Evolutionary conservation across 2,888 invertebrate genomes (phyloP).

Genomic region (Chymomyza fuscimana): DNA sequence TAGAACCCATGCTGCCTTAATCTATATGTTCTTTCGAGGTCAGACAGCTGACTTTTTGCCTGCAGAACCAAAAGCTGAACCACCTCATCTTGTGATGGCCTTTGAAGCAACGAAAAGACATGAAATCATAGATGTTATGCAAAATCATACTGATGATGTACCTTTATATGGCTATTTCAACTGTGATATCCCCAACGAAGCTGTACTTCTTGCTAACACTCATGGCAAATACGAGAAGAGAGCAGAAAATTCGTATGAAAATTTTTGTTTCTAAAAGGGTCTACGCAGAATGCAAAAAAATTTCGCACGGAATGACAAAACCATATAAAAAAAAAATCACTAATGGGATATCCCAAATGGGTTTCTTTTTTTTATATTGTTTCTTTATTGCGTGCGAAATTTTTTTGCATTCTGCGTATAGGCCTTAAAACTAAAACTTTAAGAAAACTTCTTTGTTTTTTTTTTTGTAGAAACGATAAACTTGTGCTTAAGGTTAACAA

Average conservation of each 20-base stretch:
- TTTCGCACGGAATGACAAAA: no score
- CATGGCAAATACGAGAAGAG: constrained; percentile 81
- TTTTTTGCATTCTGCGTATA: no score
- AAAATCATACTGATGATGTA: constrained; percentile 81
- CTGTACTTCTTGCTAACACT: constrained; percentile 84
- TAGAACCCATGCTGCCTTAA: constrained; percentile 82
- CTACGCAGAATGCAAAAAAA: no score
- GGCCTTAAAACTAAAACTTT: neutral
- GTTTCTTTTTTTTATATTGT: no score
- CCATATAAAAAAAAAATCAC: no score
- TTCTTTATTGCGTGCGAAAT: no score
- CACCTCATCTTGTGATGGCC: constrained; percentile 85
- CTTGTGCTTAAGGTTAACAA: constrained; percentile 85
- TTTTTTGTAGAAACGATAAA: constrained; percentile 82
- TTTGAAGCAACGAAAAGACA: constrained; percentile 85
- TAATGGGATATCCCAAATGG: no score
- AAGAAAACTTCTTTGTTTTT: neutral
- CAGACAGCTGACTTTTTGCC: constrained; percentile 81
- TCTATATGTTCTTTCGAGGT: constrained; percentile 81
- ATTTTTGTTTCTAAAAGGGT: no score
- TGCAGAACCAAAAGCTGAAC: constrained; percentile 83
- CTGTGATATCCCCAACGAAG: constrained; percentile 82
- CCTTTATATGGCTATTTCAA: constrained; percentile 86
- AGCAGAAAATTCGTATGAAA: constrained; percentile 47
- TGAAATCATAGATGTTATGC: constrained; percentile 82